Evolutionary conservation across 1,140 invertebrate genomes (phyloP).

Genomic region (Panulirus ornatus): DNA sequence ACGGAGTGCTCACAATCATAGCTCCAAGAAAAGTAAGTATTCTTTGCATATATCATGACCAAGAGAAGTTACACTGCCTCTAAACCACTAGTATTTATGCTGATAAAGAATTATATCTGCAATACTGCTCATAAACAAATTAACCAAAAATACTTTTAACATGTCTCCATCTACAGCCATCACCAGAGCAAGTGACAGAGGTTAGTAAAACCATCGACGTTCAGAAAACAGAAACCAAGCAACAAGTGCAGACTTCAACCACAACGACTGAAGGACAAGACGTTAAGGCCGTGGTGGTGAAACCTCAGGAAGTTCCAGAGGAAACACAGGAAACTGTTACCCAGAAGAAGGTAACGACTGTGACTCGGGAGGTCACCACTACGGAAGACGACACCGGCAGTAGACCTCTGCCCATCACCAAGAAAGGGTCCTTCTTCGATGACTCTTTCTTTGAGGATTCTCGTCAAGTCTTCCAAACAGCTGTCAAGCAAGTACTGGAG

Average conservation of each 20-base stretch:
- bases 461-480: conserved; percentile 27
- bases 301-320: neutral
- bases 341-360: neutral
- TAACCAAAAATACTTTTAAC: too few relatives aligned
- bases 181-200: neutral
- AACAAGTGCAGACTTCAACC: neutral
- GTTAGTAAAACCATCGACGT: conserved; percentile 27
- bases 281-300: neutral
- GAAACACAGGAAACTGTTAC: neutral
- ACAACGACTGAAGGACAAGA: conserved; percentile 20
- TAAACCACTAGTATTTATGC: too few relatives aligned
- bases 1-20: conserved; percentile 44
- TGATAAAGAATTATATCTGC: too few relatives aligned
- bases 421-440: conserved; percentile 47
- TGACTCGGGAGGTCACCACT: neutral
- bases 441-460: conserved; percentile 53
- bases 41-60: neutral
- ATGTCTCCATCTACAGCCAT: neutral
- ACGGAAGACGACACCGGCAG: neutral
- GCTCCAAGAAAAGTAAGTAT: conserved; percentile 34
- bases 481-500: conserved; percentile 43
- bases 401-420: conserved; percentile 32
- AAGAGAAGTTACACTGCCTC: too few relatives aligned
- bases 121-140: too few relatives aligned
- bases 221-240: conserved; percentile 9